Percentiles rank a stretch among this genome's conserved stretches.
These are phyloP conservation scores for Chironomus tentans DNA, from an alignment of 2,888 invertebrate genomes.

Conservation along the genomic window DNA sequence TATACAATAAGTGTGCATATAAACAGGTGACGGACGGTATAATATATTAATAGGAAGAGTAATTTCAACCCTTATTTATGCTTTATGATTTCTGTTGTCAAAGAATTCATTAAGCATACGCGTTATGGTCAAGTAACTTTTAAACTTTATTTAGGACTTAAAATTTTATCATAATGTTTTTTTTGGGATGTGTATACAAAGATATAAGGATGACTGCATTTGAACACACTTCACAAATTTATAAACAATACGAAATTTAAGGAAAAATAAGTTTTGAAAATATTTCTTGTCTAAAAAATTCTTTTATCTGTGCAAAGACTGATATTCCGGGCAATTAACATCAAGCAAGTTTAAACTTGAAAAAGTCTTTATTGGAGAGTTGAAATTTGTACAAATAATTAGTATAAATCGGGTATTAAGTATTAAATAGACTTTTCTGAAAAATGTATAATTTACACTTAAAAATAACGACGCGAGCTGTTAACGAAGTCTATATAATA, in stretches of 20 bases:
- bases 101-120: not conserved
- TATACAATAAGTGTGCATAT: not conserved
- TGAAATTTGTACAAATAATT: no score
- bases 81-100: constrained; percentile 15
- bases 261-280: no score
- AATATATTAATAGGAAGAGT: not conserved
- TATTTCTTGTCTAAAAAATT: not conserved
- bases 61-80: constrained; percentile 21
- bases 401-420: no score
- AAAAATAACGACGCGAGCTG: no score
- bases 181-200: not conserved
- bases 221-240: not conserved
- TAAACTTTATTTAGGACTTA: not conserved
- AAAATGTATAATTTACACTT: no score
- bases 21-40: constrained; percentile 16
- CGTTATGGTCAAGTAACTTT: constrained; percentile 21
- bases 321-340: no score
- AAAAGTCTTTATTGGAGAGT: no score
- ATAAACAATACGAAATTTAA: no score
- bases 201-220: not conserved
- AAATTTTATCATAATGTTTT: not conserved
- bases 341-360: no score
- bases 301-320: no score
- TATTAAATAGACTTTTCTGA: no score
- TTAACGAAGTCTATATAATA: no score